Conservation (phyloP, 1,140 invertebrate genomes). For the Onthophagus taurus region DNA sequence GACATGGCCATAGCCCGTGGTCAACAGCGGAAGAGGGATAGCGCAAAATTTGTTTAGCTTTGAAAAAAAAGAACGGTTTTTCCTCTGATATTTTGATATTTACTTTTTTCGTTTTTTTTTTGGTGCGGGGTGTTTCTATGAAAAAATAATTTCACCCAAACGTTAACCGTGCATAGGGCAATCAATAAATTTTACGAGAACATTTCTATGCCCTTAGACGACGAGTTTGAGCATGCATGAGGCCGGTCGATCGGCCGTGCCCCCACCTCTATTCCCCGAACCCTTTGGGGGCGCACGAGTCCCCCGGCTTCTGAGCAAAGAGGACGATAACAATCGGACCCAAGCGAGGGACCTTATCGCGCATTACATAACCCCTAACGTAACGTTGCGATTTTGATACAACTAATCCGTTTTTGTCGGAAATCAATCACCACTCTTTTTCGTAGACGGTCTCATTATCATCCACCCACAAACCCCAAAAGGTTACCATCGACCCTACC, state of each 20-base stretch:
- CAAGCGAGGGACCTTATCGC: slow-evolving; percentile 25
- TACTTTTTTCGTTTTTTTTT: too few relatives aligned
- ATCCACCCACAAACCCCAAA: too few relatives aligned
- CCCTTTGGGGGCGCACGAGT: slow-evolving; percentile 6
- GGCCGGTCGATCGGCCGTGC: slow-evolving; percentile 22
- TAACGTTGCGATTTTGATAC: slow-evolving; percentile 23
- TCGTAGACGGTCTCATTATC: too few relatives aligned
- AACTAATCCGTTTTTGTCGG: too few relatives aligned
- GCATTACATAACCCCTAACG: slow-evolving; percentile 25
- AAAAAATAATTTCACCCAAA: slow-evolving; percentile 20
- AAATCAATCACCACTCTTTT: too few relatives aligned
- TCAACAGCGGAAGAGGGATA: neutral
- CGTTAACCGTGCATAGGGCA: slow-evolving; percentile 23
- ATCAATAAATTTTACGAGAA: slow-evolving; percentile 27
- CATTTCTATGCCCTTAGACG: slow-evolving; percentile 25
- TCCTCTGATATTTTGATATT: too few relatives aligned
- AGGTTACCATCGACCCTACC: too few relatives aligned
- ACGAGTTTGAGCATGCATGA: slow-evolving; percentile 22
- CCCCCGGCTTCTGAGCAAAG: slow-evolving; percentile 22
- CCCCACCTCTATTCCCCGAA: slow-evolving; percentile 14
- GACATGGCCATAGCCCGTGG: neutral
- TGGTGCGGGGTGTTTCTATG: too few relatives aligned
- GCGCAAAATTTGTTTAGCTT: neutral
- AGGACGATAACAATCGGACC: slow-evolving; percentile 25
- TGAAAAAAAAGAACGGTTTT: too few relatives aligned